Evolutionary conservation across 2,888 invertebrate species (phyloP), one percentile per base, ranked within the genome.

Genomic region (Gnatocerus cornutus): DNA sequence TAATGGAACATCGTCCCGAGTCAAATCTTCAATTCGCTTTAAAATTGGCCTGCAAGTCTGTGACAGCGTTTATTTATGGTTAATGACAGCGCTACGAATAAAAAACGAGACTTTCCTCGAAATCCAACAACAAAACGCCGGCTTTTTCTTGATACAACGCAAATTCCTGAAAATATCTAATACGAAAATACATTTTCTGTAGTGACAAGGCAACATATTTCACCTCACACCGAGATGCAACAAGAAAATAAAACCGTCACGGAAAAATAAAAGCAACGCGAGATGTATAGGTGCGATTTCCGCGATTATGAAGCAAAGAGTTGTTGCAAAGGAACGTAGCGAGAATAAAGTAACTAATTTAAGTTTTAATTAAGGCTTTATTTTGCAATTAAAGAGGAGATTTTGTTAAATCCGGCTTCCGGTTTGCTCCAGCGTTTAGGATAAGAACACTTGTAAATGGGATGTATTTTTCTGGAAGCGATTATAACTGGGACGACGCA

Each of bases 181-280:
- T 21, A 21, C 21, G 21, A 33, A 62, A 62, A 62, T 62, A 62
- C 62, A 62, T 62, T 62, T 62, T 50, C 62, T 52, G 62, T 41
- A 50, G 62, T 52, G 62, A 62, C 62, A 62, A 62, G 62, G 12
- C n/a, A 50, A 62, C 62, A 62, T 62, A 62, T 62, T 62, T 62
- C 41, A 62, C 62, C 50, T 30, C 37, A 48, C 61, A 33, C 39
- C 29, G 39, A 39, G 62, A 62, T 62, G 62, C 62, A 62, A 52
- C 52, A 52, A 62, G 62, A 39, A 52, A 62, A 62, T 62, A 62
- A 62, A 62, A 62, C 29, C 62, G 21, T 21, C 21, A 21, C 21
- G 50, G 4, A 50, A 41, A 50, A 62, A 61, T 61, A 33, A 46
- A 46, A 14, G 8, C 27, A 33, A 37, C 10, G 27, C 10, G 39